A percentile compares a stretch with the other conserved stretches of the same genome.
phyloP scores from a whole-genome alignment of 2,113 vertebrate genomes.

The Sorex fumeus region DNA sequence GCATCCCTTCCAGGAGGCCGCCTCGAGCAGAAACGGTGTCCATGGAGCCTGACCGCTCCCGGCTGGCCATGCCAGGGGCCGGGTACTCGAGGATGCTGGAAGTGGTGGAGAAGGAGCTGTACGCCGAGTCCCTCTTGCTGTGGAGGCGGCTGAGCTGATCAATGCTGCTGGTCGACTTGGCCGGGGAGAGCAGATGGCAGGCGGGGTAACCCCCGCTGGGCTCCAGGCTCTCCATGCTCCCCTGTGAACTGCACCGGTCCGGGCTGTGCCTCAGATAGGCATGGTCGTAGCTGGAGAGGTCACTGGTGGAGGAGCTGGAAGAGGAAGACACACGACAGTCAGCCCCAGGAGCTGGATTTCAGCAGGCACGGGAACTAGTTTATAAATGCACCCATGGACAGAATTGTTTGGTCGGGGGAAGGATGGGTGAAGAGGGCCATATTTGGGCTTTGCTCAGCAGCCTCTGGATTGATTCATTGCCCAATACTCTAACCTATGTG shows the following conservation, averaged over 20 bases:
- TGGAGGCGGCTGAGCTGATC: slow-evolving; percentile 94
- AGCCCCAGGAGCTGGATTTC: neutral
- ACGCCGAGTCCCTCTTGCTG: slow-evolving; percentile 97
- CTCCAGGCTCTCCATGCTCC: slow-evolving; percentile 98
- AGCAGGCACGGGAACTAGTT: slow-evolving; percentile 68
- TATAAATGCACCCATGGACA: slow-evolving; percentile 86
- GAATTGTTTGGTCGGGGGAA: slow-evolving; percentile 88
- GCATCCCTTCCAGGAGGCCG: slow-evolving; percentile 89
- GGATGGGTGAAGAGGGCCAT: slow-evolving; percentile 85
- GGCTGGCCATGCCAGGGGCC: slow-evolving; percentile 74
- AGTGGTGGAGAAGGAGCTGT: slow-evolving; percentile 97
- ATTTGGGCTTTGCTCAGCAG: slow-evolving; percentile 87
- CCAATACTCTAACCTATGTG: slow-evolving; percentile 13
- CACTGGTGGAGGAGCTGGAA: slow-evolving; percentile 94
- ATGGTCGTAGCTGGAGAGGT: slow-evolving; percentile 93
- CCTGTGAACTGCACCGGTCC: slow-evolving; percentile 96
- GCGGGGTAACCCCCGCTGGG: slow-evolving; percentile 92
- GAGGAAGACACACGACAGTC: slow-evolving; percentile 64
- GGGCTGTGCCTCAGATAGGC: slow-evolving; percentile 95
- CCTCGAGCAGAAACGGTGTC: slow-evolving; percentile 88
- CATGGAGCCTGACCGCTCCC: slow-evolving; percentile 92
- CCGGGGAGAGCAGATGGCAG: slow-evolving; percentile 94
- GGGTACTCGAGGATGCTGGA: slow-evolving; percentile 96
- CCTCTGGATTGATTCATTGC: slow-evolving; percentile 72
- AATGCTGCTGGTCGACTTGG: slow-evolving; percentile 96